Evolutionary conservation across 1,140 invertebrate genomes (phyloP).

Genomic region (Polypedilum vanderplanki): DNA sequence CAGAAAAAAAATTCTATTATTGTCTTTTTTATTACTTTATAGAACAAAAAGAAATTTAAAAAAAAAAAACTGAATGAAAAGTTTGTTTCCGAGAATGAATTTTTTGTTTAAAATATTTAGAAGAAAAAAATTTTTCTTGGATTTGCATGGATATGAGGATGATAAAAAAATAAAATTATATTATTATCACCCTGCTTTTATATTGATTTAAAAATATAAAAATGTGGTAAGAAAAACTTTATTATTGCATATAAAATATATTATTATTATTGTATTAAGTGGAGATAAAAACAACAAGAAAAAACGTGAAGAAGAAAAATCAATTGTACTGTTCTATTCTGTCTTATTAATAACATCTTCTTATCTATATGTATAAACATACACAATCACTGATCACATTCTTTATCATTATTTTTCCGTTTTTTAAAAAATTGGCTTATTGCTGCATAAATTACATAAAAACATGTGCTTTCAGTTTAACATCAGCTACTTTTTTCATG

Average conservation of each 20-base stretch:
- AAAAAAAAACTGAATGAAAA: not conserved
- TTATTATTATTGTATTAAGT: conserved; percentile 14
- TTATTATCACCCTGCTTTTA: conserved; percentile 2
- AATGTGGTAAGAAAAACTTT: conserved; percentile 12
- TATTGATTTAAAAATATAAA: conserved; percentile 1
- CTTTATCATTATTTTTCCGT: not conserved
- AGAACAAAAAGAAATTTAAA: conserved; percentile 22
- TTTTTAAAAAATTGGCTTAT: not conserved
- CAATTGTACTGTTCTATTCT: not conserved
- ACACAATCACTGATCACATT: not conserved
- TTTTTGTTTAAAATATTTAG: not conserved
- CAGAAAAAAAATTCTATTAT: conserved; percentile 19
- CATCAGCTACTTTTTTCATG: no score
- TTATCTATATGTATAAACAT: not conserved
- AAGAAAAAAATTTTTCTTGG: not conserved
- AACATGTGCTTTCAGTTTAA: no score
- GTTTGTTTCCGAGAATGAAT: not conserved
- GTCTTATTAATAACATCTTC: not conserved
- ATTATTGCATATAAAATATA: conserved; percentile 9
- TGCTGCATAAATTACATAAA: no score
- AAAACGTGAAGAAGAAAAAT: not conserved
- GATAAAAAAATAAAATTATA: conserved; percentile 1
- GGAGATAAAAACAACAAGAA: not conserved
- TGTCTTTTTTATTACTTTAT: conserved; percentile 28
- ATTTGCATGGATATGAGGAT: not conserved